Evolutionary conservation across 2,888 invertebrate genomes (phyloP), one percentile per base, ranked within the genome.

Genomic region (Hipparchia semele): DNA sequence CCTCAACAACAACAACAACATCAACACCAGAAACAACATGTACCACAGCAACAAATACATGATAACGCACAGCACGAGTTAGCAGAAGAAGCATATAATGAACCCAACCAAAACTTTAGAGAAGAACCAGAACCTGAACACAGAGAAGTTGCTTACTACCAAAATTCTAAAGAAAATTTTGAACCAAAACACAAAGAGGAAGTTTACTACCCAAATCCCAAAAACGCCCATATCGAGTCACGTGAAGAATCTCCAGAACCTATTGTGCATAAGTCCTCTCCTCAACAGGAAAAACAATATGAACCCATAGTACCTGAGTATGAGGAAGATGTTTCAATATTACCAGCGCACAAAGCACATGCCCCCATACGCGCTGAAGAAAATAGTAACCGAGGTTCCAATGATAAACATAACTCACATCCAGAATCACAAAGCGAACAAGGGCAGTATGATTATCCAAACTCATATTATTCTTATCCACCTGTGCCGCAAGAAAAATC

Each of bases 401-500:
- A 73, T 71, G 77, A 72, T 61, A 76, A 60, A 53, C 76, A 76
- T 8, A 70, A 64, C 62, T 75, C 79, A 39, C 74, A 81, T 39
- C 56, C 76, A 13, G 68, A 13, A 53, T 72, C 80, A 13, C 78
- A 81, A 33, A 79, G 78, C 6, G 79, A 80, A n/a, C 70, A 78
- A 65, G 79, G 68, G 66, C 76, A 61, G 71, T 80, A 80, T 75
- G 78, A 80, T 65, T 74, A 76, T 46, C 77, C 75, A 9, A 74
- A 75, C 53, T 70, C 69, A 23, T 79, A 81, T 67, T 75, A 81
- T 54, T 73, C 75, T 33, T 80, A 84, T 39, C 78, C 81, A 51
- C 83, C 85, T 2, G 83, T 85, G 58, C 76, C 88, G 45, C 84
- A 84, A n/a, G 92, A 91, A 78, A 90, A 91, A 80, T 84, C 88